Evolutionary conservation across 2,797 vertebrate genomes (phyloP).

Genomic region (Borostomias antarcticus): DNA sequence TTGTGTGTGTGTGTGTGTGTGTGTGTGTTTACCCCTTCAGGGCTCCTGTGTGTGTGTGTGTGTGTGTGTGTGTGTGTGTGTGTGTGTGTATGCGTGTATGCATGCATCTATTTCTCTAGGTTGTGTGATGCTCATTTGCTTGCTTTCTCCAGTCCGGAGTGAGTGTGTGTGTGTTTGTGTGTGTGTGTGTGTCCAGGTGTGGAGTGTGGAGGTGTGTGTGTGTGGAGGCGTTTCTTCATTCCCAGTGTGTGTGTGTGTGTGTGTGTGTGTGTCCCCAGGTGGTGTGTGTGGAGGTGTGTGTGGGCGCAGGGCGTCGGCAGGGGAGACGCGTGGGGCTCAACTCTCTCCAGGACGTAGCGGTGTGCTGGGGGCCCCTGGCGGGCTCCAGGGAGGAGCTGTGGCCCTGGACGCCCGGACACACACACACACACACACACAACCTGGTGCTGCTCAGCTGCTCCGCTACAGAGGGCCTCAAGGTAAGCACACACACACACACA

Average conservation of each 20-base stretch:
- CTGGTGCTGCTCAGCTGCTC: constrained; percentile 84
- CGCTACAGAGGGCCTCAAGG: constrained; percentile 83
- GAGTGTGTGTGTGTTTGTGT: too few species aligned
- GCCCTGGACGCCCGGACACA: constrained; percentile 86
- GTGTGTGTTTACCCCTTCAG: neutral
- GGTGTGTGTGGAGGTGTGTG: constrained; percentile 78
- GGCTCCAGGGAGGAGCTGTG: constrained; percentile 75
- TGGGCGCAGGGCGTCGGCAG: constrained; percentile 68
- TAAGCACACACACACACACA: constrained; percentile 52
- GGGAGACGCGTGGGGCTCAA: constrained; percentile 81
- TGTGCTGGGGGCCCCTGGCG: constrained; percentile 89
- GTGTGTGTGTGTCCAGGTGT: neutral
- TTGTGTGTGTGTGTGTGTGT: neutral
- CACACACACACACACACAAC: constrained; percentile 83
- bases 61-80: neutral
- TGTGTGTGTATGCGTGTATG: neutral
- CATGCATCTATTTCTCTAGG: neutral
- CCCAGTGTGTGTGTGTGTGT: neutral
- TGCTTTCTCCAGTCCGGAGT: constrained; percentile 4
- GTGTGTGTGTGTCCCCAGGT: constrained; percentile 69
- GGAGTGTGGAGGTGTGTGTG: too few species aligned
- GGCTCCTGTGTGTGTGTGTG: neutral
- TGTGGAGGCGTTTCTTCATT: neutral
- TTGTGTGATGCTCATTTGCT: constrained; percentile 8
- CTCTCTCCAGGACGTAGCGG: constrained; percentile 78